phyloP scores from a whole-genome alignment of 2,113 vertebrate species.

The Argyrosomus japonicus region DNA sequence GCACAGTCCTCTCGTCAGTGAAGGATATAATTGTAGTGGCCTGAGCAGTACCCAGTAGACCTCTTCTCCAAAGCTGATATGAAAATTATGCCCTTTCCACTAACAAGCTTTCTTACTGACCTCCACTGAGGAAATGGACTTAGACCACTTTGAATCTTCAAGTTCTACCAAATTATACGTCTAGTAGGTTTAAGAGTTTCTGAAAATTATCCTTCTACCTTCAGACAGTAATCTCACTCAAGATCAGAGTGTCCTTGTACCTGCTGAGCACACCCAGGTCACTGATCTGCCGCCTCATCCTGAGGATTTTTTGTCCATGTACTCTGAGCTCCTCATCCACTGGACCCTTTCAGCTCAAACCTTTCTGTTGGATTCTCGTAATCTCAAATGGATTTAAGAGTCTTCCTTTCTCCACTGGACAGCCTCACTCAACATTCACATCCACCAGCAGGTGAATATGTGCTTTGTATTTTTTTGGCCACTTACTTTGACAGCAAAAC shows the following conservation, averaged over 20 bases:
- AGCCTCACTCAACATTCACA: slow-evolving; percentile 22
- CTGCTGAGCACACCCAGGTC: slow-evolving; percentile 45
- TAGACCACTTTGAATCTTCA: slow-evolving; percentile 22
- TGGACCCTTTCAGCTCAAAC: slow-evolving; percentile 21
- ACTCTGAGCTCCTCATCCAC: slow-evolving; percentile 25
- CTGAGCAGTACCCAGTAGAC: slow-evolving; percentile 47
- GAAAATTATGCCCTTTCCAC: slow-evolving; percentile 61
- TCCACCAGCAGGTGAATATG: slow-evolving; percentile 18
- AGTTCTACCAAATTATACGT: slow-evolving; percentile 36
- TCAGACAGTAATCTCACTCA: slow-evolving; percentile 26
- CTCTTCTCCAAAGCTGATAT: slow-evolving; percentile 35
- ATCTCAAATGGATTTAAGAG: slow-evolving; percentile 23
- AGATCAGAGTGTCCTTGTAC: slow-evolving; percentile 25
- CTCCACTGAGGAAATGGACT: slow-evolving; percentile 43
- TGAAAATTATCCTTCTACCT: slow-evolving; percentile 21
- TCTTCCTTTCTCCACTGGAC: slow-evolving; percentile 24
- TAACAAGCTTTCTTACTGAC: slow-evolving; percentile 61
- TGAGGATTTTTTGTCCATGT: slow-evolving; percentile 26
- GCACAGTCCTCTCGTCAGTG: slow-evolving; percentile 8
- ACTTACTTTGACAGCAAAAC: background rate
- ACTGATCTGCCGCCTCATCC: slow-evolving; percentile 32
- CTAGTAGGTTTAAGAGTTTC: slow-evolving; percentile 10
- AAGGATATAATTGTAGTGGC: slow-evolving; percentile 60
- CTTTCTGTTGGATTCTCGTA: slow-evolving; percentile 29
- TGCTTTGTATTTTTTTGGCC: slow-evolving; percentile 14